Conservation (phyloP, 2,113 vertebrate genomes). For the Melanotaenia duboulayi region DNA sequence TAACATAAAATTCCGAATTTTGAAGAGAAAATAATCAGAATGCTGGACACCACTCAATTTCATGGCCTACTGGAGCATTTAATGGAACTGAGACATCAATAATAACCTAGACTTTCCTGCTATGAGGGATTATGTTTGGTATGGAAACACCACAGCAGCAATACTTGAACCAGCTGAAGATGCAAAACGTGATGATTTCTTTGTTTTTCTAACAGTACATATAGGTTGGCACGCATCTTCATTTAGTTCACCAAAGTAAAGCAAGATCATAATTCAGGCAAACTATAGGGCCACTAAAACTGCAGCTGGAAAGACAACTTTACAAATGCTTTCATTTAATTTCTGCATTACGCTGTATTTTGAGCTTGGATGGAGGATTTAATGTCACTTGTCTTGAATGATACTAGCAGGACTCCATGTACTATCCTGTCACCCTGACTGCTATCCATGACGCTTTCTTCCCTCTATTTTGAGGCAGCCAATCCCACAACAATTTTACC, state of each 20-base stretch:
- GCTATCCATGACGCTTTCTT: conserved; percentile 9
- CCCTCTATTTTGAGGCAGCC: conserved; percentile 14
- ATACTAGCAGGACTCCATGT: conserved; percentile 14
- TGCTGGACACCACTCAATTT: background rate
- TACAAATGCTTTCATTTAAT: no score
- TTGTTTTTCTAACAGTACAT: no score
- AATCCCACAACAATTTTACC: conserved; percentile 40
- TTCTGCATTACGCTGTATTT: no score
- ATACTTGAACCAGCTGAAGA: no score
- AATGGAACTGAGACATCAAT: background rate
- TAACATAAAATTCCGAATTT: background rate
- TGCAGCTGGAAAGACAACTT: background rate
- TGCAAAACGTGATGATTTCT: no score
- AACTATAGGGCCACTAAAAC: background rate
- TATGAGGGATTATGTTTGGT: no score
- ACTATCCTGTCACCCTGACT: background rate
- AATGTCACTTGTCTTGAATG: background rate
- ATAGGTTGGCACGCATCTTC: background rate
- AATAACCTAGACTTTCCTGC: background rate
- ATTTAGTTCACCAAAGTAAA: background rate
- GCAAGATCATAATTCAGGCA: background rate
- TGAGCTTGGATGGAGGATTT: background rate
- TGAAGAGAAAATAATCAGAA: no score
- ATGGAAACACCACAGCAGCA: no score
- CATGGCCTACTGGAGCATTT: background rate